Percentiles rank a stretch among this genome's conserved stretches.
phyloP scores from a whole-genome alignment of 2,113 vertebrate species.

The Gobiocypris rarus region DNA sequence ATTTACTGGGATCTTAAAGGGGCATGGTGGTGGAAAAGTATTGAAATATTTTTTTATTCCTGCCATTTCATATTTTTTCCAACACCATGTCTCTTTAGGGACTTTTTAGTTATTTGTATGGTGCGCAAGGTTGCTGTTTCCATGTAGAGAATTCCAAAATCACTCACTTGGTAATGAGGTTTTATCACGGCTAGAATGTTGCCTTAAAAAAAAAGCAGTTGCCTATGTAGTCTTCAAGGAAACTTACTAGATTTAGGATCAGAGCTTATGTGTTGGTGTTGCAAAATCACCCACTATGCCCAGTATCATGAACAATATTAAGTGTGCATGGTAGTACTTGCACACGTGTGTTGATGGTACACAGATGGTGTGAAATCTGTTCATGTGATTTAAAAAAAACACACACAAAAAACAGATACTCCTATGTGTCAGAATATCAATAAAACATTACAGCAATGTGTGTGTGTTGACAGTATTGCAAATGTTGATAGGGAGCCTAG shows the following conservation, averaged over 20 bases:
- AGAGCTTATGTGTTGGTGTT: slow-evolving; percentile 17
- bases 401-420: background rate
- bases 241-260: background rate
- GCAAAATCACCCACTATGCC: background rate
- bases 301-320: background rate
- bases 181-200: background rate
- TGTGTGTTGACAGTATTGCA: background rate
- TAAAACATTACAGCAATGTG: slow-evolving; percentile 12
- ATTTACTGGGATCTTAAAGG: too few relatives aligned
- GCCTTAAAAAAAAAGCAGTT: too few relatives aligned
- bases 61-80: too few relatives aligned
- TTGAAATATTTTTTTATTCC: too few relatives aligned
- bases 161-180: background rate
- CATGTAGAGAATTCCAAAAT: background rate
- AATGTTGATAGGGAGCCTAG: background rate
- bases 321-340: slow-evolving; percentile 7
- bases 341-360: slow-evolving; percentile 2
- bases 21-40: too few relatives aligned
- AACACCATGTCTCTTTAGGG: too few relatives aligned
- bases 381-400: background rate
- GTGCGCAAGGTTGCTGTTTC: background rate
- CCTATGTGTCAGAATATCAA: slow-evolving; percentile 24
- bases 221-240: background rate
- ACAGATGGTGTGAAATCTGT: slow-evolving; percentile 32
- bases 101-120: background rate